phyloP scores from a whole-genome alignment of 2,797 vertebrate species.

The Salmo trutta region DNA sequence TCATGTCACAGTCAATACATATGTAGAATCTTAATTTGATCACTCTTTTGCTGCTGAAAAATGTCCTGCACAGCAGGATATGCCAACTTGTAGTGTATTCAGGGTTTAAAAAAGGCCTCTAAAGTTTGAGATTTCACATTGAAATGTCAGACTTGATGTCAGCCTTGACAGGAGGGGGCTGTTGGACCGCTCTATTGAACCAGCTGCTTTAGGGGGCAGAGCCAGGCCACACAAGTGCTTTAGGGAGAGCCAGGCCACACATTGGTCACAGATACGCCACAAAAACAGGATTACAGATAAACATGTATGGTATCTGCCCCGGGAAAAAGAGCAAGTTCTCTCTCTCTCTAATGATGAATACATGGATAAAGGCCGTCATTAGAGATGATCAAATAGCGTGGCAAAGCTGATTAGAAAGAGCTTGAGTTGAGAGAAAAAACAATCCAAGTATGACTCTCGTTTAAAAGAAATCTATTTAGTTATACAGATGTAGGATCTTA shows the following conservation, averaged over 20 bases:
- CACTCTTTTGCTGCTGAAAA: conserved; percentile 35
- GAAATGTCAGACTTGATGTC: too few species aligned
- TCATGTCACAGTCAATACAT: not conserved
- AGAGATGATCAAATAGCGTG: conserved; percentile 63
- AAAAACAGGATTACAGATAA: conserved; percentile 73
- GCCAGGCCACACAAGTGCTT: conserved; percentile 60
- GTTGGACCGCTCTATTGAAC: conserved; percentile 43
- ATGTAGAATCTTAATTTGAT: too few species aligned
- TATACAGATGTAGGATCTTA: not conserved
- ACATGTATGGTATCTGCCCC: conserved; percentile 71
- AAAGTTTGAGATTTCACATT: too few species aligned
- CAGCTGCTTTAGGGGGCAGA: conserved; percentile 55
- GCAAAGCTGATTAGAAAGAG: conserved; percentile 66
- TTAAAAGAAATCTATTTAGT: not conserved
- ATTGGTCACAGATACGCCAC: conserved; percentile 69
- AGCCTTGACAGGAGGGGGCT: conserved; percentile 54
- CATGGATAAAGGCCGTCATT: conserved; percentile 61
- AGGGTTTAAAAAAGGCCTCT: conserved; percentile 60
- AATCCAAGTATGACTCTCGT: too few species aligned
- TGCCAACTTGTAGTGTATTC: conserved; percentile 52
- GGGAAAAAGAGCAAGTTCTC: conserved; percentile 55
- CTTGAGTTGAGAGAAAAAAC: conserved; percentile 49
- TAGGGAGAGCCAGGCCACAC: conserved; percentile 60
- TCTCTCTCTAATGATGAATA: conserved; percentile 43
- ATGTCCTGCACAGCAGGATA: conserved; percentile 25